Percentiles rank a stretch among this genome's conserved stretches.
Evolutionary conservation across 2,113 vertebrate species (phyloP).

Genomic region (Mobula hypostoma): DNA sequence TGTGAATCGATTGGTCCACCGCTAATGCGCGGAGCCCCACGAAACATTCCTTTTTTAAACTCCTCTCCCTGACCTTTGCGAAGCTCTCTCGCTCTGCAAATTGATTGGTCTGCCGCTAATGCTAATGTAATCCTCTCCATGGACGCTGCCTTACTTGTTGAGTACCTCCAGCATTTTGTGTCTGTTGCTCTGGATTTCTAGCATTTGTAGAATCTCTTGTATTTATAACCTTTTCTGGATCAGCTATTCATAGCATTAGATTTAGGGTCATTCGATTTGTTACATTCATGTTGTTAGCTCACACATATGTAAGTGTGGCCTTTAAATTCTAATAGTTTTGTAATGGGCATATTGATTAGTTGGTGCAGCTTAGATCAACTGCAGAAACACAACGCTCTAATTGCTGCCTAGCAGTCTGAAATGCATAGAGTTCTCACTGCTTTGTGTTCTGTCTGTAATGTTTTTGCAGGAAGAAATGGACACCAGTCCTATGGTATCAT

Average conservation of each 20-base stretch:
- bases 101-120: no score
- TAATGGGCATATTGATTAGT: neutral
- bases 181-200: no score
- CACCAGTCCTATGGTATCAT: conserved; percentile 96
- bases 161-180: no score
- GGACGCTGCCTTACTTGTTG: no score
- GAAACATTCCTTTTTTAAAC: no score
- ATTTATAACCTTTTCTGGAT: neutral
- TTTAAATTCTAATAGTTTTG: neutral
- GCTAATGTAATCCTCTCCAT: no score
- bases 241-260: neutral
- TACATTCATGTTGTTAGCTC: neutral
- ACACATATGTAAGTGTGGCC: neutral
- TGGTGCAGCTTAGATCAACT: neutral
- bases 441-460: conserved; percentile 26
- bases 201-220: no score
- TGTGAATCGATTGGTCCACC: no score
- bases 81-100: no score
- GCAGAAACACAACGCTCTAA: neutral
- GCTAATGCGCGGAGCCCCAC: no score
- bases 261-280: neutral
- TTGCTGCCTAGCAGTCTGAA: neutral
- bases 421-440: neutral
- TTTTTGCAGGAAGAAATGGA: conserved; percentile 89
- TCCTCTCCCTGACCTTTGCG: no score